phyloP scores from a whole-genome alignment of 2,113 vertebrate genomes.

The Sclerurus mexicanus region DNA sequence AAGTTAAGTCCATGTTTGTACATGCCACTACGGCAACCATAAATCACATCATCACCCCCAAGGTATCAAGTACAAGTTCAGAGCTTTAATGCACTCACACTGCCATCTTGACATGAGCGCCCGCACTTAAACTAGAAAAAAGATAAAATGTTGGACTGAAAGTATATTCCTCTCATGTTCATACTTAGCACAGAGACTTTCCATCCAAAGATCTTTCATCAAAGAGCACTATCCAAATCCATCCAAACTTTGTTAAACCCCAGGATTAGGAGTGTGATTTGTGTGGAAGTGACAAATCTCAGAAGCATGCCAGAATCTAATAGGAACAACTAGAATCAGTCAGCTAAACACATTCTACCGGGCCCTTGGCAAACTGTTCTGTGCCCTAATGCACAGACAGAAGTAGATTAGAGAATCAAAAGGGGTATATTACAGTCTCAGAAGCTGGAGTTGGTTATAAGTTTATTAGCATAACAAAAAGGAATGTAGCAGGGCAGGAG shows the following conservation, averaged over 20 bases:
- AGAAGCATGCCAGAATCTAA: conserved; percentile 38
- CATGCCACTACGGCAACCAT: neutral
- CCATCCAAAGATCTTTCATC: conserved; percentile 22
- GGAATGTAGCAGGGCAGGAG: conserved; percentile 25
- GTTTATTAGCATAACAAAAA: conserved; percentile 61
- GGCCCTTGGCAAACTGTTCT: neutral
- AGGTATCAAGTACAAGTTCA: neutral
- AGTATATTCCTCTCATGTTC: neutral
- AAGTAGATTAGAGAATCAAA: conserved; percentile 48
- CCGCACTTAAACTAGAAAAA: neutral
- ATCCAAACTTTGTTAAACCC: conserved; percentile 32
- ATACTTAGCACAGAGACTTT: neutral
- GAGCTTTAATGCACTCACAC: neutral
- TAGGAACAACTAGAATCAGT: conserved; percentile 35
- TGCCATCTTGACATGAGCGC: neutral
- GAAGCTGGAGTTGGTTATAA: conserved; percentile 53
- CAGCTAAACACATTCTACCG: neutral
- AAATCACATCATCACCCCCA: neutral
- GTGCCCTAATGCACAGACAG: neutral
- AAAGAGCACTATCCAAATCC: conserved; percentile 4
- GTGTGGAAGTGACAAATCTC: conserved; percentile 52
- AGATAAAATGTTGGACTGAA: neutral
- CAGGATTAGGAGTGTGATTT: conserved; percentile 36
- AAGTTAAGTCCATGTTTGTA: conserved; percentile 5
- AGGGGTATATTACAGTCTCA: conserved; percentile 19